These are phyloP conservation scores for Lepus townsendii DNA, from an alignment of 2,797 vertebrate species.

Conservation along the genomic window DNA sequence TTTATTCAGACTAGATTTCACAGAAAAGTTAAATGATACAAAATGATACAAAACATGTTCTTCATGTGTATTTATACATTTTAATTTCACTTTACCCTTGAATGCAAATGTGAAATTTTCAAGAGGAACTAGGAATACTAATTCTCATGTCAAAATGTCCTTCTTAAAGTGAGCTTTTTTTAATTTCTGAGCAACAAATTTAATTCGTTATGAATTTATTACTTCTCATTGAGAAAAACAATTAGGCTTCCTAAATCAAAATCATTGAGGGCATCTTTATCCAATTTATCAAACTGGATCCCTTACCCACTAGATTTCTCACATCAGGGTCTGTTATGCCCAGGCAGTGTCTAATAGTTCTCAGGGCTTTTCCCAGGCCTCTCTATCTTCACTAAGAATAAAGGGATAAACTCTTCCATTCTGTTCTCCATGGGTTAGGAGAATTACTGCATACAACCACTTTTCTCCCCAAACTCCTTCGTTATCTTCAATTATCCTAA, in stretches of 20 bases:
- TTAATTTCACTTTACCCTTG: background rate
- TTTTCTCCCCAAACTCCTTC: background rate
- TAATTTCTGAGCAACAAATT: background rate
- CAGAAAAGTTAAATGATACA: background rate
- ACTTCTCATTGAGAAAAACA: background rate
- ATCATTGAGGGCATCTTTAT: background rate
- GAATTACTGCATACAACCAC: background rate
- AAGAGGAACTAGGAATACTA: background rate
- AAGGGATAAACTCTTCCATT: background rate
- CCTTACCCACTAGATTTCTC: background rate
- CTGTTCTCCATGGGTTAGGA: background rate
- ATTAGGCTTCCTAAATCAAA: background rate
- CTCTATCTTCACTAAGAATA: background rate
- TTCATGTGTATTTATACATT: background rate
- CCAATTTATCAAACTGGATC: background rate
- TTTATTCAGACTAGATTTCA: conserved; percentile 15
- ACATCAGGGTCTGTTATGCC: background rate
- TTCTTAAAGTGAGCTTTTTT: background rate
- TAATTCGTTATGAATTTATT: background rate
- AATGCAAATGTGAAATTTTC: background rate
- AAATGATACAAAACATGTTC: background rate
- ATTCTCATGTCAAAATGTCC: background rate
- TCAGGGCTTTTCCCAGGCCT: background rate
- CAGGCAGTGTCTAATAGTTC: background rate
- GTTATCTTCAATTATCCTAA: background rate